phyloP scores from a whole-genome alignment of 2,797 vertebrate genomes.

The Gymnothorax reevesii region DNA sequence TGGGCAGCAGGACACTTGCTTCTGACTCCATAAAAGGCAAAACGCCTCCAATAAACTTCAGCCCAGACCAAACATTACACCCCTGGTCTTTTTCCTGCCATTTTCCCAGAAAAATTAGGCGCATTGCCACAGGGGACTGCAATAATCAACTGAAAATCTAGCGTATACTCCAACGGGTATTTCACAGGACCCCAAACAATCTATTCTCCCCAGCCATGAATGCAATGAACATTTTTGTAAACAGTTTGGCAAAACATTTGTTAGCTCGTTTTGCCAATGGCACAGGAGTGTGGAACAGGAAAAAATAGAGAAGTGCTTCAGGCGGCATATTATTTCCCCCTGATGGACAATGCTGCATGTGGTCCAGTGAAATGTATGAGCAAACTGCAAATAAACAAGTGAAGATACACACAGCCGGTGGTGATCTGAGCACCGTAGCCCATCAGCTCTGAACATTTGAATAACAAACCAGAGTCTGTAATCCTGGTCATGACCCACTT shows the following conservation, averaged over 20 bases:
- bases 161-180: neutral
- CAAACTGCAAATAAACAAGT: conserved; percentile 37
- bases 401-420: conserved; percentile 21
- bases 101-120: neutral
- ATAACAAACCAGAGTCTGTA: conserved; percentile 43
- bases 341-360: neutral
- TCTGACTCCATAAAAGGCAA: neutral
- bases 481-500: conserved; percentile 24
- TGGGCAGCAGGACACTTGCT: neutral
- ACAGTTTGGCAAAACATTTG: neutral
- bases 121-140: neutral
- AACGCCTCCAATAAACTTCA: neutral
- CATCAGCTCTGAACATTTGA: conserved; percentile 51
- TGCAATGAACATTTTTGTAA: neutral
- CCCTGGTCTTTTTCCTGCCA: neutral
- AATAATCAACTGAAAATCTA: neutral
- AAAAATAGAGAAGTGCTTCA: neutral
- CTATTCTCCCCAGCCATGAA: neutral
- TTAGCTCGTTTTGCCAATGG: neutral
- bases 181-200: conserved; percentile 1
- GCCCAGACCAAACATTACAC: neutral
- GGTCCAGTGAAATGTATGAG: neutral
- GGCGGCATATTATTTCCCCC: neutral
- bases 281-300: too few species aligned
- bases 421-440: neutral